These are phyloP conservation scores for Idaea dimidiata DNA, from an alignment of 2,888 invertebrate species.

Conservation along the genomic window DNA sequence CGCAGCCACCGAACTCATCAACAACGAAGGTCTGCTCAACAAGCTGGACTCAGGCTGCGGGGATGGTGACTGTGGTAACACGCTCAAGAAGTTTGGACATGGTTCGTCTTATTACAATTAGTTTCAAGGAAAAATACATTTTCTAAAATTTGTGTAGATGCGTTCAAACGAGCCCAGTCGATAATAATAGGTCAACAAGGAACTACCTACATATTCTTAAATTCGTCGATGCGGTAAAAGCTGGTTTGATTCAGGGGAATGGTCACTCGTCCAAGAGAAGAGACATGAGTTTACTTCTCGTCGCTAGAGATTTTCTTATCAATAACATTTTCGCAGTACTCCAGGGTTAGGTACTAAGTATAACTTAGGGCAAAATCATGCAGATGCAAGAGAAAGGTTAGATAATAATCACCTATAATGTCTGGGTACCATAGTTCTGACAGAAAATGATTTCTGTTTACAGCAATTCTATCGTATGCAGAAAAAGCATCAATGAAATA, in stretches of 20 bases:
- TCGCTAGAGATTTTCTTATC: too few relatives aligned
- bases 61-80: constrained; percentile 89
- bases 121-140: not conserved
- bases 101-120: constrained; percentile 47
- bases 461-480: constrained; percentile 56
- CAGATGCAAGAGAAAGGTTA: too few relatives aligned
- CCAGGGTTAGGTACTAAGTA: too few relatives aligned
- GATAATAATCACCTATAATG: not conserved
- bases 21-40: constrained; percentile 82
- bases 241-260: too few relatives aligned
- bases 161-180: too few relatives aligned
- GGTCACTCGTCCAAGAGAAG: too few relatives aligned
- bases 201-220: too few relatives aligned
- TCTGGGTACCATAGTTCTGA: not conserved
- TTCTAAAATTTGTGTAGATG: not conserved
- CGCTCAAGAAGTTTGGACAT: constrained; percentile 81
- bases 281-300: too few relatives aligned
- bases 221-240: too few relatives aligned
- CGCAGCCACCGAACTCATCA: constrained; percentile 78
- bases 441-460: constrained; percentile 12
- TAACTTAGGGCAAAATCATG: too few relatives aligned
- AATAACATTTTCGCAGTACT: too few relatives aligned
- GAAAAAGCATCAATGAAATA: constrained; percentile 50
- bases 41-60: constrained; percentile 85
- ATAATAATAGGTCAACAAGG: too few relatives aligned